A percentile compares a stretch with the other conserved stretches of the same genome.
Conservation (phyloP, 2,113 vertebrate species). For the Elephas maximus region DNA sequence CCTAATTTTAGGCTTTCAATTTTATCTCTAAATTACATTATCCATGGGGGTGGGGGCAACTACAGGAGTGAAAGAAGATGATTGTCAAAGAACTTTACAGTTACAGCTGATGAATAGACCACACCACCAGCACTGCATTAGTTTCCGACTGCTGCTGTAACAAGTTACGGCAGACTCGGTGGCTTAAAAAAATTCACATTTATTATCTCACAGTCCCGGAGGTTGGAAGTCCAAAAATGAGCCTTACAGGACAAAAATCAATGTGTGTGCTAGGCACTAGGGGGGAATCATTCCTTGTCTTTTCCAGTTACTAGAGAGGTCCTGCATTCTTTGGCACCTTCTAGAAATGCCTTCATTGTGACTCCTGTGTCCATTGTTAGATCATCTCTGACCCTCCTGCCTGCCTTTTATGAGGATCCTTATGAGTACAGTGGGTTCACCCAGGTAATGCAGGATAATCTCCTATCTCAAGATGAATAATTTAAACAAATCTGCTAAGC, state of each 20-base stretch:
- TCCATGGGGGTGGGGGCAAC: not conserved
- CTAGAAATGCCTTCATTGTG: not conserved
- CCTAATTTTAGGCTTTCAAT: not conserved
- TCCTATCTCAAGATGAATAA: not conserved
- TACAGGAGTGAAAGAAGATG: not conserved
- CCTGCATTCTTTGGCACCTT: not conserved
- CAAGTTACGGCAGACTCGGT: no score
- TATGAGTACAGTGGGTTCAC: not conserved
- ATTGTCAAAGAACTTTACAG: not conserved
- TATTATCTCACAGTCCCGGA: not conserved
- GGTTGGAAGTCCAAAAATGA: not conserved
- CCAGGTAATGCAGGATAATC: not conserved
- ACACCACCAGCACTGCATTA: not conserved
- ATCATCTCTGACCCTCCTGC: not conserved
- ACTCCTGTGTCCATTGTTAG: not conserved
- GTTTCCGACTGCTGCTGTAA: no score
- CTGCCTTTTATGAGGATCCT: not conserved
- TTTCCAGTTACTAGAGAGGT: not conserved
- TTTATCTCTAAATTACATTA: not conserved
- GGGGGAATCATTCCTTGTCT: not conserved
- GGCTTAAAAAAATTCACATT: not conserved
- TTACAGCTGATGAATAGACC: not conserved
- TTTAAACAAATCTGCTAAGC: not conserved
- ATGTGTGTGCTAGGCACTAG: not conserved
- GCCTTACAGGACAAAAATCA: not conserved